Base-by-base conservation (phyloP, 2,888 invertebrate genomes). In the Cheilosia grossa region DNA sequence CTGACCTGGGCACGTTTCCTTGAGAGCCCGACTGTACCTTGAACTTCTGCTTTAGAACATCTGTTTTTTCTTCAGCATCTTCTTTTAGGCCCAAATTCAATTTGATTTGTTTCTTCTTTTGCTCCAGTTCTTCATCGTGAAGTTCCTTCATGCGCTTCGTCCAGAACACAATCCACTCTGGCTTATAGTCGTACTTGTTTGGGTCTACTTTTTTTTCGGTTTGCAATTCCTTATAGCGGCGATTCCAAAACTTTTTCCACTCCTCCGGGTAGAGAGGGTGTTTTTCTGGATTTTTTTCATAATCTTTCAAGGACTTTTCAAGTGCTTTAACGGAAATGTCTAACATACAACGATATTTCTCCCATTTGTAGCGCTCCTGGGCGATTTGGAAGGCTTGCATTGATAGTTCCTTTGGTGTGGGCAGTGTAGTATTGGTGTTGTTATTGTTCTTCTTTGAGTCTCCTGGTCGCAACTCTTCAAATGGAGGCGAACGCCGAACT, bases 181-280 rank as follows among this genome's bases (percentile, higher is more conserved):
- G 96, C 88, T 97, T 97, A 90, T 96, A 97, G 89, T 97, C 97
- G 89, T 97, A 95, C 87, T 95, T 95, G 40, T 95, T 93, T 0
- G 96, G 95, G 90, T 97, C 96, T 13, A 88, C 88, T 90, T 91
- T 92, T 87, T 92, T 92, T 92, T 94, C 93, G n/a, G 93, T 92
- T 90, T 96, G 96, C 66, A 97, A 92, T 91, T 97, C 96, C 90
- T 96, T 96, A 90, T 96, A 96, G 1, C 97, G 94, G 10, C 94
- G 93, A 90, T 97, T 97, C 97, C 97, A 97, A 90, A 97, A 97
- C 89, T 95, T 95, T 89, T 97, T 97, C 97, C 97, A 97, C 90
- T 97, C 97, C 58, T 96, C 96, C 0, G 96, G 96, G 90, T 97
- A 97, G 3, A 95, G 93, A 0, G 97, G 97, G 92, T 97, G 97